Conservation (phyloP, 2,888 invertebrate species). For the Tigriopus californicus region DNA sequence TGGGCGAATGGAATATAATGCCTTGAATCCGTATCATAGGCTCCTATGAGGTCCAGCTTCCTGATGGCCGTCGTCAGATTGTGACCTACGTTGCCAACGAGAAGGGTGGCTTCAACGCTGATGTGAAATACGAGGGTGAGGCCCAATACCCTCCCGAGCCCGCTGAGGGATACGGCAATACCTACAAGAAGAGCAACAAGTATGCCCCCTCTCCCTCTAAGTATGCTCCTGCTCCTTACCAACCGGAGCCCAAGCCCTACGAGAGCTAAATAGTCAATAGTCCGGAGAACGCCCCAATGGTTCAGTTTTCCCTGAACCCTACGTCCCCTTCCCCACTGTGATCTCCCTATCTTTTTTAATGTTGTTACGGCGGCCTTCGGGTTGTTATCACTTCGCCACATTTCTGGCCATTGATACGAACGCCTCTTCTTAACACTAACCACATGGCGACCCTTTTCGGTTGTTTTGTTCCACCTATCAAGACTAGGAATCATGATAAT, state of each 20-base stretch:
- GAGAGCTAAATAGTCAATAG: too few species aligned
- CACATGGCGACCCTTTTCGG: too few species aligned
- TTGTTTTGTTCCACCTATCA: too few species aligned
- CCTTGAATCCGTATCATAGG: not conserved
- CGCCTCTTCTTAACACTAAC: too few species aligned
- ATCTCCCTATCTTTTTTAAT: too few species aligned
- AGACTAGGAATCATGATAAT: too few species aligned
- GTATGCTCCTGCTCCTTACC: not conserved
- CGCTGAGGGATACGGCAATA: constrained; percentile 11
- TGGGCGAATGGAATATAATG: not conserved
- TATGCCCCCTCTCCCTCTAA: not conserved
- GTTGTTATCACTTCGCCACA: too few species aligned
- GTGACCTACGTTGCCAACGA: constrained; percentile 1
- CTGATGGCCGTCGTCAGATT: constrained; percentile 7
- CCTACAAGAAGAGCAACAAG: not conserved
- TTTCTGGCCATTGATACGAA: too few species aligned
- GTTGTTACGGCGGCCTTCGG: too few species aligned
- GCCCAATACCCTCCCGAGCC: constrained; percentile 11
- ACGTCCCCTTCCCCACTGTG: too few species aligned
- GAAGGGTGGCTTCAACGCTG: constrained; percentile 6
- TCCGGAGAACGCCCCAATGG: too few species aligned
- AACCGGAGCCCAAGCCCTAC: not conserved
- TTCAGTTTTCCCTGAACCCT: too few species aligned
- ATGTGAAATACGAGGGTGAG: constrained; percentile 13
- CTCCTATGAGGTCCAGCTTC: constrained; percentile 14